Percentiles rank a stretch among this genome's conserved stretches.
Conservation (phyloP, 30 jellyfish, hydroid and myxozoan genomes). For the Chironex yamaguchii region DNA sequence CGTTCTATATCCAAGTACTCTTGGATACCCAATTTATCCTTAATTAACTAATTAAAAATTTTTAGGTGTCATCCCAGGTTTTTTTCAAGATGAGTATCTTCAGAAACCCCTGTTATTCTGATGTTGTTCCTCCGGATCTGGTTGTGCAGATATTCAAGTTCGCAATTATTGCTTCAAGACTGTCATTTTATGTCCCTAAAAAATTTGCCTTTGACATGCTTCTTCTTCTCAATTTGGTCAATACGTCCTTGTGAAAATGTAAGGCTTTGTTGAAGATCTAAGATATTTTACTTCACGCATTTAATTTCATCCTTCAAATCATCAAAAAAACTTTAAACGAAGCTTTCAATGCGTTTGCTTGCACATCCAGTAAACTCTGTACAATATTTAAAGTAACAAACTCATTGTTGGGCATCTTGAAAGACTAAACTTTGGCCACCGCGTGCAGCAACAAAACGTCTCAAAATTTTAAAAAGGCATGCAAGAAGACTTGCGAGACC, state of each 20-base stretch:
- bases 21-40: no score
- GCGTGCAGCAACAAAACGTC: no score
- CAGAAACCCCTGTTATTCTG: no score
- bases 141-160: slow-evolving; percentile 41
- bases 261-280: slow-evolving; percentile 25
- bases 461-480: no score
- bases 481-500: no score
- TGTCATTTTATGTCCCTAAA: neutral
- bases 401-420: neutral
- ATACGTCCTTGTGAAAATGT: slow-evolving; percentile 36
- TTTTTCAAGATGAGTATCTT: no score
- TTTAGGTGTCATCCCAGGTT: no score
- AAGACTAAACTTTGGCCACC: no score
- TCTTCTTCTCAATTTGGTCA: no score
- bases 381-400: slow-evolving; percentile 17
- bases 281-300: slow-evolving; percentile 28
- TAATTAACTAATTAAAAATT: no score
- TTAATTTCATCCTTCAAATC: slow-evolving; percentile 31
- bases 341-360: slow-evolving; percentile 48
- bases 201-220: no score
- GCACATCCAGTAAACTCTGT: slow-evolving; percentile 37
- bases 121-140: slow-evolving; percentile 23
- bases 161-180: neutral
- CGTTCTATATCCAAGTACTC: no score
- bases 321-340: slow-evolving; percentile 41